Evolutionary conservation across 1,140 invertebrate species (phyloP), one percentile per base, ranked within the genome.

Genomic region (Oedothorax gibbosus): DNA sequence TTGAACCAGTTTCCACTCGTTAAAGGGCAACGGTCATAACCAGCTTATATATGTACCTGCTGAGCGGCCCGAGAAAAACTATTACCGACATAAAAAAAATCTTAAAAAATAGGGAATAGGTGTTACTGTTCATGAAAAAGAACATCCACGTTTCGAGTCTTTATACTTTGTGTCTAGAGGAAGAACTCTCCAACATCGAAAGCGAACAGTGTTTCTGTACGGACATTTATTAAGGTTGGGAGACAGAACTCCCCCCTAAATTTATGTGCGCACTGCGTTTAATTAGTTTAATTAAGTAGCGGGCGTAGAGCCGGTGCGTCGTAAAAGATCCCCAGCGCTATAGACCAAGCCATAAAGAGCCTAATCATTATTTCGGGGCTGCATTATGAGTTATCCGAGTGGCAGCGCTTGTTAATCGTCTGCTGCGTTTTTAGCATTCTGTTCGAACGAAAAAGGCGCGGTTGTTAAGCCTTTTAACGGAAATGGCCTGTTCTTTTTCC

Each of bases 221-320:
- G n/a, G 54, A 66, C 57, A 80, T 69, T 80, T 80, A 80, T 80
- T 69, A 80, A 80, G 51, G 78, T 1, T 54, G 18, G n/a, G 35
- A 62, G 65, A 62, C 51, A 20, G n/a, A 68, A 75, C 18, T 35
- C 35, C 35, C 54, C 64, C 53, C 75, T 0, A 71, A 71, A 71
- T 80, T 80, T 80, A 80, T 80, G 78, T 71, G 66, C 78, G 35
- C 78, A 71, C 66, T 81, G 78, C 78, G 78, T 81, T 81, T 81
- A 81, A 81, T 81, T 81, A 81, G 78, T 81, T 81, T 81, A 81
- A 81, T 81, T 81, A 81, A 81, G 78, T 81, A 81, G 78, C 78
- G 35, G 78, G 77, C 51, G n/a, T 50, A 20, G 53, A 75, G 72
- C 21, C 73, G 35, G 35, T 51, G 49, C 65, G 66, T 81, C 78